Conservation (phyloP, 2,113 vertebrate species). For the Eublepharis macularius region DNA sequence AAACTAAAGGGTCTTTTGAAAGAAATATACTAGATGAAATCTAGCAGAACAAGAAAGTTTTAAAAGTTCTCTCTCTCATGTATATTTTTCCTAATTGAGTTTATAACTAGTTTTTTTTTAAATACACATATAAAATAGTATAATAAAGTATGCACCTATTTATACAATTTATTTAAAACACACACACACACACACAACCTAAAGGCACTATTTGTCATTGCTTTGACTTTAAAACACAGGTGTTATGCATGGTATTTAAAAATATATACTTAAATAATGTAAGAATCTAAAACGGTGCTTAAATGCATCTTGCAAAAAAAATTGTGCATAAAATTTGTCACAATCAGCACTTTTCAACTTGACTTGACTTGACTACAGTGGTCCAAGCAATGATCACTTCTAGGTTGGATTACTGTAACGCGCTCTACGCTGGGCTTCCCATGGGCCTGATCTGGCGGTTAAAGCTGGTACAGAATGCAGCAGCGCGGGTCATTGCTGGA, state of each 20-base stretch:
- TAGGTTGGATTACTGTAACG: too few species aligned
- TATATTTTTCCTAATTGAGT: background rate
- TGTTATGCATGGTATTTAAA: conserved; percentile 60
- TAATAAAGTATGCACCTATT: background rate
- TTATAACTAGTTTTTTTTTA: background rate
- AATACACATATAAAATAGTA: too few species aligned
- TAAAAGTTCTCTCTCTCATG: background rate
- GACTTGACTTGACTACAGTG: too few species aligned
- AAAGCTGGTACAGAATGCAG: too few species aligned
- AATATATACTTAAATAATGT: conserved; percentile 58
- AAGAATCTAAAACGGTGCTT: conserved; percentile 48
- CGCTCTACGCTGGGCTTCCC: too few species aligned
- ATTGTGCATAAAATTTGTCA: conserved; percentile 53
- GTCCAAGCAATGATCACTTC: too few species aligned
- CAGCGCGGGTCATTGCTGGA: too few species aligned
- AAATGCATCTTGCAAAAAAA: conserved; percentile 33
- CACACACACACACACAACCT: conserved; percentile 48
- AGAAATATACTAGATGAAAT: background rate
- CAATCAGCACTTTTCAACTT: conserved; percentile 56
- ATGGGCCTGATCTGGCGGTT: too few species aligned
- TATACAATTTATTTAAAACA: conserved; percentile 36
- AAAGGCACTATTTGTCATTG: conserved; percentile 43
- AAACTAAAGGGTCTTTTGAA: background rate
- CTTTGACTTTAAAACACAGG: conserved; percentile 57
- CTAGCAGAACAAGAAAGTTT: background rate